Conservation (phyloP, 2,797 vertebrate species). For the Micrastur ruficollis region DNA sequence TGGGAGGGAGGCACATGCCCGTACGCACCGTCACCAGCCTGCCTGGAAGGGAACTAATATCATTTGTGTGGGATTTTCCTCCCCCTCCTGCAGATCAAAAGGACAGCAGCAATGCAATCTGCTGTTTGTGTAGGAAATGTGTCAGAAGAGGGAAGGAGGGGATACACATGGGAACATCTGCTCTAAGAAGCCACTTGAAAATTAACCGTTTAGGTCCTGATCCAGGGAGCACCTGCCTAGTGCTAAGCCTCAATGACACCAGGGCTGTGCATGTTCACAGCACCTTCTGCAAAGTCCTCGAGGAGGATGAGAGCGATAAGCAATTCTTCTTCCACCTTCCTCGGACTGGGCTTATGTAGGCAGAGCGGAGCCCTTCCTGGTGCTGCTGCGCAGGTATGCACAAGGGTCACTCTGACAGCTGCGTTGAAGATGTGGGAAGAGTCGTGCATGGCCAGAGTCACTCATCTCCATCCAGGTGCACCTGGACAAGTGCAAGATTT, state of each 20-base stretch:
- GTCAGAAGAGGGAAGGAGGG: constrained; percentile 69
- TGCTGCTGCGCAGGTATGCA: background rate
- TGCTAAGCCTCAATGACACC: background rate
- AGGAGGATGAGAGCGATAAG: background rate
- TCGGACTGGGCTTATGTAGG: rapidly evolving
- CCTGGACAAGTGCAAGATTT: background rate
- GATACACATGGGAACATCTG: constrained; percentile 77
- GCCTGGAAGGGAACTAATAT: constrained; percentile 48
- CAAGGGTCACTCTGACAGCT: background rate
- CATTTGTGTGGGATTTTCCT: constrained; percentile 54
- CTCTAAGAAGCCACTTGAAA: constrained; percentile 67
- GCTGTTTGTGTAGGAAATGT: constrained; percentile 76
- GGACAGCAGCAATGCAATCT: constrained; percentile 72
- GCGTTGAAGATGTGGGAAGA: background rate
- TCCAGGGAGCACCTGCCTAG: constrained; percentile 10
- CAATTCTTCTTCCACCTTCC: background rate
- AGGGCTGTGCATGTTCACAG: rapidly evolving
- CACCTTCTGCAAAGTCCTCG: background rate
- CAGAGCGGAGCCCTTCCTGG: background rate
- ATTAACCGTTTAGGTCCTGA: constrained; percentile 64
- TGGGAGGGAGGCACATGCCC: constrained; percentile 26
- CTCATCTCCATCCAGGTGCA: background rate
- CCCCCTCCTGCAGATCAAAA: constrained; percentile 71
- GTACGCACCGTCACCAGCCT: background rate
- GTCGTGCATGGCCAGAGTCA: background rate